Evolutionary conservation across 1,140 invertebrate genomes (phyloP), one percentile per base, ranked within the genome.

Genomic region (Diuraphis noxia): DNA sequence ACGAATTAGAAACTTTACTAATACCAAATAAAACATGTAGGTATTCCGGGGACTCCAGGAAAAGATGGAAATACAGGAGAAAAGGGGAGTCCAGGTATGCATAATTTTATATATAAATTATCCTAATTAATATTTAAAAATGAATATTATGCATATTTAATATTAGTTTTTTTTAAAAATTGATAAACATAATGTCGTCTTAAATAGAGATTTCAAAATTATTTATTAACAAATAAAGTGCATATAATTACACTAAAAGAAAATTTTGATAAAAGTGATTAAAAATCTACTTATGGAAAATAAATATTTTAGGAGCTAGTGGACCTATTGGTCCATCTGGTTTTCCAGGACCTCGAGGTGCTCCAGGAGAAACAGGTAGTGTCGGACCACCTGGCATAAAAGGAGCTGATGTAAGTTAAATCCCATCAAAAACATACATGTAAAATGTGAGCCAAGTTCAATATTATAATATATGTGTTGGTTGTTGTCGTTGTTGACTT

Each of bases 1-100:
- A 52, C 13, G 2, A 38, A 38, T n/a, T 25, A 88, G 38, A n/a
- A 63, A 41, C 36, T 63, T 41, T 1, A 88, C 21, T 52, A 56
- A 87, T n/a, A 87, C 9, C 6, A 85, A 46, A 34, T 87, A 21
- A 38, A 43, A 56, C 40, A 19, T 63, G 0, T 82, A 91, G 89
- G 89, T 82, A 46, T 95, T 2, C 93, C 93, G 93, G 96, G 96
- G 49, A 96, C 96, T 7, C 93, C 95, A 93, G 97, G 97, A 89
- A 96, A 96, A 92, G 95, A 95, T 38, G 97, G 97, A 38, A 94
- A 95, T 13, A 94, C 94, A 79, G 97, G 97, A 91, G 95, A 96
- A 40, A 96, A 96, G 93, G 97, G 97, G 84, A 93, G 95, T 81
- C 96, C 97, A 93, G 97, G 97, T 72, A 95, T 94, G 92, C n/a